Conservation (phyloP, 92 coral and sea anemone genomes). For the Zoanthus sociatus region DNA sequence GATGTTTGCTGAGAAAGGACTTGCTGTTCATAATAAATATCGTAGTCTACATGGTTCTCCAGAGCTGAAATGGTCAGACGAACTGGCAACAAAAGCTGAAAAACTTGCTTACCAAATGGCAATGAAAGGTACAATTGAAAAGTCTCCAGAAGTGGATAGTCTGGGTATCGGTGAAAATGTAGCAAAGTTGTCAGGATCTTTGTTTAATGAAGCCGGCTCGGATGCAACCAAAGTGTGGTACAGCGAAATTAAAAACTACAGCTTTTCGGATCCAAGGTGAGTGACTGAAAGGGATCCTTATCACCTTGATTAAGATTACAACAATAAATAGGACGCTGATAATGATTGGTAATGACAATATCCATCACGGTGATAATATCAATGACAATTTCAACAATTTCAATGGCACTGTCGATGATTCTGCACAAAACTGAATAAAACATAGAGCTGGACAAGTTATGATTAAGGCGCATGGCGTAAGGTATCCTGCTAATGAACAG, state of each 20-base stretch:
- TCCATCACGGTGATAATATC: too few species aligned
- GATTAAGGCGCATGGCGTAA: too few species aligned
- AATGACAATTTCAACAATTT: too few species aligned
- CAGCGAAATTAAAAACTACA: slow-evolving; percentile 83
- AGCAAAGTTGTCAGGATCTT: slow-evolving; percentile 82
- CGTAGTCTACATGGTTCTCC: slow-evolving; percentile 84
- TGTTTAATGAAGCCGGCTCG: slow-evolving; percentile 90
- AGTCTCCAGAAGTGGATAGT: slow-evolving; percentile 67
- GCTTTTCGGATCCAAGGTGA: slow-evolving; percentile 85
- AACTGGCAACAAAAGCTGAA: slow-evolving; percentile 91
- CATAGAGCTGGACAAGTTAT: too few species aligned
- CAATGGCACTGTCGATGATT: too few species aligned
- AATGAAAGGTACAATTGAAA: slow-evolving; percentile 84
- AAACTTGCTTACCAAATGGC: slow-evolving; percentile 97
- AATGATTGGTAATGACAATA: too few species aligned
- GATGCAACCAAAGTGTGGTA: slow-evolving; percentile 94
- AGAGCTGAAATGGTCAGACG: slow-evolving; percentile 89
- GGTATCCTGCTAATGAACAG: too few species aligned
- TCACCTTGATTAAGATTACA: too few species aligned
- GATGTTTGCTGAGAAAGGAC: slow-evolving; percentile 90
- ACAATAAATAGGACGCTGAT: too few species aligned
- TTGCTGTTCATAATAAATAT: slow-evolving; percentile 85
- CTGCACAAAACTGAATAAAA: too few species aligned
- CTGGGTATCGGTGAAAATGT: slow-evolving; percentile 93
- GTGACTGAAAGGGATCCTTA: not conserved